A percentile compares a stretch with the other conserved stretches of the same genome.
These are phyloP conservation scores for Pectinophora gossypiella DNA, from an alignment of 1,140 invertebrate species.

Conservation along the genomic window DNA sequence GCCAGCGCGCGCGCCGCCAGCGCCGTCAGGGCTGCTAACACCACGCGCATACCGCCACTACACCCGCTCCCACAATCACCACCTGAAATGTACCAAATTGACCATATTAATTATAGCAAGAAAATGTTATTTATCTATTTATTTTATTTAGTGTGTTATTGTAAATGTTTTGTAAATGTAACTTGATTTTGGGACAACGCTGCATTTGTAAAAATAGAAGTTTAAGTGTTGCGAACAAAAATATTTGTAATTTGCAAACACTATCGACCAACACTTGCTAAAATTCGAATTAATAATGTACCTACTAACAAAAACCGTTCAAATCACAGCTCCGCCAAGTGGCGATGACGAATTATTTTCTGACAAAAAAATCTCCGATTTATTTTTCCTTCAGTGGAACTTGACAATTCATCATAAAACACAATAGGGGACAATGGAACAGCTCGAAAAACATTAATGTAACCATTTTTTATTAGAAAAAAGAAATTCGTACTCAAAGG, in stretches of 20 bases:
- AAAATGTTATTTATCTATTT: constrained; percentile 10
- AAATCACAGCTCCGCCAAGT: neutral
- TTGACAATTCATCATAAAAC: constrained; percentile 14
- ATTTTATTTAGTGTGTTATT: neutral
- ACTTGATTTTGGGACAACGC: no score
- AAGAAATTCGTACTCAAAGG: neutral
- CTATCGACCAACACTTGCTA: no score
- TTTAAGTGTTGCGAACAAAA: no score
- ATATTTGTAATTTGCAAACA: no score
- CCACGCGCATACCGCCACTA: constrained; percentile 62
- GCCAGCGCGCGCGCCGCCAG: constrained; percentile 56
- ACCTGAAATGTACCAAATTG: constrained; percentile 37
- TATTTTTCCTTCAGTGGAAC: neutral
- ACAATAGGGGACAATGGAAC: constrained; percentile 6
- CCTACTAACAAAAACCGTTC: no score
- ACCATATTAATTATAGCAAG: constrained; percentile 5
- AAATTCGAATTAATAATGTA: no score
- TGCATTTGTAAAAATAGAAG: no score
- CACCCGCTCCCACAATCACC: constrained; percentile 52
- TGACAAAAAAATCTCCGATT: constrained; percentile 3
- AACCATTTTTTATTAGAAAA: neutral
- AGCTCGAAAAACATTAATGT: constrained; percentile 6
- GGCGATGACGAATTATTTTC: constrained; percentile 13
- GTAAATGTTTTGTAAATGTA: no score
- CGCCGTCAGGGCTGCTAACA: constrained; percentile 57